phyloP scores from a whole-genome alignment of 2,888 invertebrate species.

The Melanophora roralis region DNA sequence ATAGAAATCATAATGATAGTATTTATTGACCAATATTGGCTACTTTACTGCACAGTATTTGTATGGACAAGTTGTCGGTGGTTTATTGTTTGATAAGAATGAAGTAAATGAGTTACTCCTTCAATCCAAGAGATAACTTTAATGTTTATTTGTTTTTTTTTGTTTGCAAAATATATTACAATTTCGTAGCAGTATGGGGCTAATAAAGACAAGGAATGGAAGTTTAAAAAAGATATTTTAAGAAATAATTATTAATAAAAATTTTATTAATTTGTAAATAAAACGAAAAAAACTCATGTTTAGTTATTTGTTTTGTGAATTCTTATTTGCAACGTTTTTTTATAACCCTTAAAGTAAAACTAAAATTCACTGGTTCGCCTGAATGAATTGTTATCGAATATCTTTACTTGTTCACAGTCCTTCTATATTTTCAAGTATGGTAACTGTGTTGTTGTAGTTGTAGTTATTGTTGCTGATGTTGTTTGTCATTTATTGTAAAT shows the following conservation, averaged over 20 bases:
- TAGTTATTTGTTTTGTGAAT: too few relatives aligned
- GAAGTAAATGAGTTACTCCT: not conserved
- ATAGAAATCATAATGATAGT: conserved; percentile 29
- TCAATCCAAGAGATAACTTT: not conserved
- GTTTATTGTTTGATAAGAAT: conserved; percentile 5
- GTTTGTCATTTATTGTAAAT: conserved; percentile 9
- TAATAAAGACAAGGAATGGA: not conserved
- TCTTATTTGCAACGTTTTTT: too few relatives aligned
- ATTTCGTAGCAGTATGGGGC: conserved; percentile 30
- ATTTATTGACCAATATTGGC: conserved; percentile 39
- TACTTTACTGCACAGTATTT: not conserved
- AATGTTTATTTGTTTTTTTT: too few relatives aligned
- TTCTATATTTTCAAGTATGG: conserved; percentile 14
- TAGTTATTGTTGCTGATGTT: conserved; percentile 1
- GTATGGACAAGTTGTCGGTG: conserved; percentile 5
- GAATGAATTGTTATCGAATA: too few relatives aligned
- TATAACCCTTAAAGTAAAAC: too few relatives aligned
- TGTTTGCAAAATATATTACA: conserved; percentile 32
- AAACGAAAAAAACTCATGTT: too few relatives aligned
- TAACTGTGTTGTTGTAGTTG: not conserved
- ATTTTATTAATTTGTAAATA: too few relatives aligned
- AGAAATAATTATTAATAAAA: too few relatives aligned
- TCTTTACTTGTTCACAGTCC: not conserved
- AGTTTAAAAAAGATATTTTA: too few relatives aligned
- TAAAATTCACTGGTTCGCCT: too few relatives aligned